Evolutionary conservation across 2,888 invertebrate genomes (phyloP), one percentile per base, ranked within the genome.

Genomic region (Micoletzkya japonica): DNA sequence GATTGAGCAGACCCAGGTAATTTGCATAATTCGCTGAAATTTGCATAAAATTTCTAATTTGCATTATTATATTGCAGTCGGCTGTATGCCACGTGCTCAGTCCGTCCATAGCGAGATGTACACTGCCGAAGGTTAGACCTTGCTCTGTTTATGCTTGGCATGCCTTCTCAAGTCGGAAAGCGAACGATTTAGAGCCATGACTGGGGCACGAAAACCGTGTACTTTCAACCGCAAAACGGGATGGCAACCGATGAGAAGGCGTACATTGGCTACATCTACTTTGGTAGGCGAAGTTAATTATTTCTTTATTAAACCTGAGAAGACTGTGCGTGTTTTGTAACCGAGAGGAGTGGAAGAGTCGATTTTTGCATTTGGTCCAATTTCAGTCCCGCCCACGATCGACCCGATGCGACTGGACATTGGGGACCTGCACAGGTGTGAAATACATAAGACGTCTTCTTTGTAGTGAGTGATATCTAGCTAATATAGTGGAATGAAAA

Each of bases 191-290:
- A 71, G 60, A 72, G 77, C 17, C 73, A 69, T n/a, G 71, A 76
- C 52, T 79, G 79, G 79, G 79, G 79, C 44, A 75, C 77, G 28
- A 74, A 74, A 57, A 72, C 74, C 0, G 77, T 79, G 2, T 77
- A 70, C 67, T 76, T 79, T 58, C 76, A 79, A 56, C 74, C 74
- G 2, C 71, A 74, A 36, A 70, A 71, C 6, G 74, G 75, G 1
- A 57, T 72, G n/a, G 73, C 73, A 2, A 66, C 71, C 28, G 73
- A 70, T 39, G 73, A 77, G 49, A 77, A 77, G 56, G 76, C 77
- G 0, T 79, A 76, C 71, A 78, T 82, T 32, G 83, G 83, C n/a
- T 84, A 75, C 63, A 76, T 83, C 36, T 83, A 83, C 68, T 85
- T 85, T 70, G 82, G 81, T 82, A 34, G 52, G 74, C 36, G 34